Conservation (phyloP, 2,888 invertebrate species). For the Nowickia ferox region DNA sequence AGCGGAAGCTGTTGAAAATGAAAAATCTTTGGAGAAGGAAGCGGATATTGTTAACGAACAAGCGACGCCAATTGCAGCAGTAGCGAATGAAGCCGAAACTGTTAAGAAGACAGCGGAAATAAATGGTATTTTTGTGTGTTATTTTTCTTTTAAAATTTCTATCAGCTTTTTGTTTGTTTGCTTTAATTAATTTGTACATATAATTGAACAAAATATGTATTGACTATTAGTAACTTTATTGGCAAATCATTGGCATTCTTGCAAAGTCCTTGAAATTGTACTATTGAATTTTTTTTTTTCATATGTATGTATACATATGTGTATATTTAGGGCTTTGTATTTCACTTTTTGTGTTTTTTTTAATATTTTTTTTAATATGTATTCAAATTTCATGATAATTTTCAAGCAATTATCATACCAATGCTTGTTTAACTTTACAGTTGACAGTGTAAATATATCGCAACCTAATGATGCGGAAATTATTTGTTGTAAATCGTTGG, state of each 20-base stretch:
- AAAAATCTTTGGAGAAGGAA: slow-evolving; percentile 36
- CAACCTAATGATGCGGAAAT: slow-evolving; percentile 54
- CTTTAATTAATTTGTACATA: not conserved
- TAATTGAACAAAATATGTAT: not conserved
- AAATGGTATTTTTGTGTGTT: slow-evolving; percentile 56
- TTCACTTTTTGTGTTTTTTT: not conserved
- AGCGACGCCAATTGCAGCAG: slow-evolving; percentile 25
- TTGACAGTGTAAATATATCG: slow-evolving; percentile 41
- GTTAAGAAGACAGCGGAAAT: slow-evolving; percentile 26
- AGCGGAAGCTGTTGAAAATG: slow-evolving; percentile 40
- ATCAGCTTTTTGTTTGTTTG: not conserved
- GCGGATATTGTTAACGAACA: slow-evolving; percentile 43
- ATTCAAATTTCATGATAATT: slow-evolving; percentile 17
- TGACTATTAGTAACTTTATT: not conserved
- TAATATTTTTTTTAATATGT: not conserved
- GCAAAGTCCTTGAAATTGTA: not conserved
- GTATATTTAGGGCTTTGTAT: not conserved
- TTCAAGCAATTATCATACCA: slow-evolving; percentile 49
- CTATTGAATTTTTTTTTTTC: too few relatives aligned
- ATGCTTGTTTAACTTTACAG: slow-evolving; percentile 62
- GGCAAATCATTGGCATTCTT: not conserved
- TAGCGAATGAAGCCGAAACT: slow-evolving; percentile 26
- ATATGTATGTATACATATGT: not conserved
- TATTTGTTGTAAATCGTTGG: slow-evolving; percentile 37
- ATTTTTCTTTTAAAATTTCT: not conserved